Conservation (phyloP, 2,113 vertebrate species). For the Puma concolor region DNA sequence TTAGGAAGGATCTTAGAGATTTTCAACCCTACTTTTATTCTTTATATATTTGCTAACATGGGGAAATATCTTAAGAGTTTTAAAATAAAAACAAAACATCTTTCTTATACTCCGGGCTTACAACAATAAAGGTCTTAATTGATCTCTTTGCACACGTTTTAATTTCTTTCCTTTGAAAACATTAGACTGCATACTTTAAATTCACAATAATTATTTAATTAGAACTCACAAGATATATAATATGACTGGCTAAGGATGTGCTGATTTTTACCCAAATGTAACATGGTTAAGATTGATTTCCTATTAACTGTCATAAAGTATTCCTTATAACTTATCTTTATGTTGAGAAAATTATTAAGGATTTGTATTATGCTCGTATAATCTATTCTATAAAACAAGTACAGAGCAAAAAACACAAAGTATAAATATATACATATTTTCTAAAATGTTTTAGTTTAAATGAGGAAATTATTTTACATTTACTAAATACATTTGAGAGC, state of each 20-base stretch:
- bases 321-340: conserved; percentile 29
- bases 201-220: neutral
- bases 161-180: conserved; percentile 16
- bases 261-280: conserved; percentile 49
- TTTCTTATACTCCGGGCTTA: neutral
- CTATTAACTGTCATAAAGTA: neutral
- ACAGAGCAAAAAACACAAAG: neutral
- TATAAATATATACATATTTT: neutral
- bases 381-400: neutral
- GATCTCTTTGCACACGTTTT: neutral
- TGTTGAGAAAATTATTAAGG: neutral
- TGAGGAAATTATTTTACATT: neutral
- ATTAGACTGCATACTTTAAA: neutral
- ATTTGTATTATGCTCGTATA: neutral
- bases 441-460: conserved; percentile 30
- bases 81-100: conserved; percentile 22
- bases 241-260: neutral
- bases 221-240: neutral
- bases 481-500: neutral
- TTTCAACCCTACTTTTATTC: neutral
- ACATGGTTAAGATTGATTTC: conserved; percentile 25
- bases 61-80: conserved; percentile 37
- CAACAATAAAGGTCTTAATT: neutral
- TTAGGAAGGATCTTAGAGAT: conserved; percentile 30
- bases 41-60: neutral